Conservation (phyloP, 2,797 vertebrate species). For the Etheostoma nigrum region DNA sequence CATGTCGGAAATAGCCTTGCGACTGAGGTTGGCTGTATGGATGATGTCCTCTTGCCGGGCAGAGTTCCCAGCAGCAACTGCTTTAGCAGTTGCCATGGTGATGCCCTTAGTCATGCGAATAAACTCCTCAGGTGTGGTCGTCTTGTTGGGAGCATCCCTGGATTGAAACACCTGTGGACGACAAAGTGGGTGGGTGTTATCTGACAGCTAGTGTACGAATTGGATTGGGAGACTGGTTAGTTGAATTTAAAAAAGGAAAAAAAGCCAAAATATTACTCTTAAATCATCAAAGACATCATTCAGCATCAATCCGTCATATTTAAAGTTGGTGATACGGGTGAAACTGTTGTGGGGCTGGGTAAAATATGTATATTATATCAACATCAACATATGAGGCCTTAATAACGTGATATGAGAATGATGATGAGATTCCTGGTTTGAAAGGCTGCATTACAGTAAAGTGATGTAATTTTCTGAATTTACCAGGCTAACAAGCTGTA, state of each 20-base stretch:
- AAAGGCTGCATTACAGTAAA: too few relatives aligned
- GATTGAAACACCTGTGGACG: slow-evolving; percentile 91
- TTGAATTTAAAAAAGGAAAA: background rate
- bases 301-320: background rate
- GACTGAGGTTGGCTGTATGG: slow-evolving; percentile 96
- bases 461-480: too few relatives aligned
- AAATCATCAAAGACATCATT: background rate
- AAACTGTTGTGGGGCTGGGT: too few relatives aligned
- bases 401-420: too few relatives aligned
- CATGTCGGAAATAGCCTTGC: slow-evolving; percentile 97
- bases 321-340: background rate
- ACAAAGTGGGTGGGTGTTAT: slow-evolving; percentile 8
- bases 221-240: background rate
- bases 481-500: too few relatives aligned
- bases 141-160: slow-evolving; percentile 90
- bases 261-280: background rate
- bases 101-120: slow-evolving; percentile 99
- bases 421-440: too few relatives aligned
- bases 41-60: slow-evolving; percentile 97
- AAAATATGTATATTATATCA: too few relatives aligned
- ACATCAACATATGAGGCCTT: too few relatives aligned
- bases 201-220: background rate
- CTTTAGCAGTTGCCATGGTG: slow-evolving; percentile 98
- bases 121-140: slow-evolving; percentile 95
- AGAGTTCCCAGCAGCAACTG: slow-evolving; percentile 96